Evolutionary conservation across 2,113 vertebrate genomes (phyloP).

Genomic region (Daubentonia madagascariensis): DNA sequence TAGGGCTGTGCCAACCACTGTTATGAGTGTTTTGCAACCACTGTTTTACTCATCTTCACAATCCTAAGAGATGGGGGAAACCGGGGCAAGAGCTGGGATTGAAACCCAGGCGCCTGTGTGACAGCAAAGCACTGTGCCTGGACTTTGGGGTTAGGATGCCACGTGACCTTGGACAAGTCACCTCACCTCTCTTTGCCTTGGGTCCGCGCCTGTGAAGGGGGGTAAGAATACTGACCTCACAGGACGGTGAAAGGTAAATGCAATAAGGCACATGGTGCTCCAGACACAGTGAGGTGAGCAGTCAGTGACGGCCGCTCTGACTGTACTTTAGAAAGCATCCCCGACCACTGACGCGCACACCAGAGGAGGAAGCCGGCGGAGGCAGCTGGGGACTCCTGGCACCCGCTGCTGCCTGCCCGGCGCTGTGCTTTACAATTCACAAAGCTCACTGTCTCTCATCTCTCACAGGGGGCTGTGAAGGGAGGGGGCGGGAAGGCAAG

Average conservation of each 20-base stretch:
- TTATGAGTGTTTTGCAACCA: background rate
- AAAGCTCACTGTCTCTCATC: background rate
- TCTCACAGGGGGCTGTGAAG: background rate
- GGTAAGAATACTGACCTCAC: background rate
- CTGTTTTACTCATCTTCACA: background rate
- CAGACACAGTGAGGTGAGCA: rapidly evolving
- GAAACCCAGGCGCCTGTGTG: background rate
- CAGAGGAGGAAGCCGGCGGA: background rate
- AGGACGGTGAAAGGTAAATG: no score
- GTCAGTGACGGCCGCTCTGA: rapidly evolving
- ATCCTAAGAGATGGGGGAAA: background rate
- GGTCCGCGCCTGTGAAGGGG: background rate
- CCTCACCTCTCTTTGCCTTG: background rate
- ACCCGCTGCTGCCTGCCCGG: background rate
- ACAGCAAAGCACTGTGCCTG: background rate
- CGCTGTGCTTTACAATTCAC: no score
- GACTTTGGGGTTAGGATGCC: background rate
- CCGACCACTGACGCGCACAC: rapidly evolving
- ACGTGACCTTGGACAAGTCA: background rate
- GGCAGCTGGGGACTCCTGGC: background rate
- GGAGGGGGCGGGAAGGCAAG: background rate
- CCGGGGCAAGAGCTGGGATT: background rate
- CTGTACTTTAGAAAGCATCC: rapidly evolving
- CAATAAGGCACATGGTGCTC: rapidly evolving
- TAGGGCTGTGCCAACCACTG: background rate